Base-by-base conservation (phyloP, 2,797 vertebrate species). In the Parauchenoglanis ngamensis region DNA sequence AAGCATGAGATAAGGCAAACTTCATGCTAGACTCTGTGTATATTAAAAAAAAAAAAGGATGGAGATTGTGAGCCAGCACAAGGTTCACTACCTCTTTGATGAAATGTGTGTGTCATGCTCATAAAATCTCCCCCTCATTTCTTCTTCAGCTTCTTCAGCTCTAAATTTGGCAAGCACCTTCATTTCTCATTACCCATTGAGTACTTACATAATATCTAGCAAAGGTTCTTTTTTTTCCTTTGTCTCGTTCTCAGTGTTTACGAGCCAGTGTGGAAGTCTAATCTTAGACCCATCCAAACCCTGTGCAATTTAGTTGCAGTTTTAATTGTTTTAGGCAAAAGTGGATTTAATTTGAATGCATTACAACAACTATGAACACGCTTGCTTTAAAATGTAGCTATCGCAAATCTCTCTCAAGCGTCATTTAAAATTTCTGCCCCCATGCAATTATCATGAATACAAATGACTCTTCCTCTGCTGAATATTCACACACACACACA, bases 161-260 rank as follows among this genome's bases (percentile, higher is more conserved):
- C 86, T 85, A 85, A 92, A 93, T 92, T 92, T 85, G 87, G 83
- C 92, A 92, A 92, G 88, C 85, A 88, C 83, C 90, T 92, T 88
- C 76, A 93, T 92, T 92, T 89, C 75, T 87, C 85, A 78, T 90
- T 61, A 67, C 83, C 86, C 90, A 86, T 92, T 81, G 83, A 15
- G 31, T 94, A 12, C 40, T 94, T 92, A 92, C 89, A 72, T 91
- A 93, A 94, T 90, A 86, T 88, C 75, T 70, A 80, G 70, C 87
- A 76, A 70, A 91, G 73, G 72, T 77, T 52, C 19, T 76, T 46
- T 79, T 59, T 49, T 7, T 84, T 31, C 8, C 52, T 81, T 70
- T 77, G 65, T 67, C 80, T 54, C 35, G n/a, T 76, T 61, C 49
- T 77, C 54, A 63, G 59, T 40, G 46, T 57, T 81, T 76, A 13